Evolutionary conservation across 2,113 vertebrate species (phyloP).

Genomic region (Tragulus kanchil): DNA sequence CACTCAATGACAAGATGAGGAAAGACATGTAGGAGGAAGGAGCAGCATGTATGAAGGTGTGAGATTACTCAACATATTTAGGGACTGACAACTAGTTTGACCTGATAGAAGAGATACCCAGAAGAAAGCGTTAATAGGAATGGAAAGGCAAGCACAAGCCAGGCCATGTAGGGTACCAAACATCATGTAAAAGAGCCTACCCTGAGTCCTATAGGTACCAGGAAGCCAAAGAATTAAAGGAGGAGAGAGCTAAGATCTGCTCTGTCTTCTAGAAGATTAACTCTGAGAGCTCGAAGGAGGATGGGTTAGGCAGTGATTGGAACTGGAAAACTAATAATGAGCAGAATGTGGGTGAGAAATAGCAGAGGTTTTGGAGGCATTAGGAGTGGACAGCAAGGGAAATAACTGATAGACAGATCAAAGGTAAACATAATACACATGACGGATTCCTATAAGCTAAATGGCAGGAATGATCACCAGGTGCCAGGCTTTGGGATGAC

Average conservation of each 20-base stretch:
- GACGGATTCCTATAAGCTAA: neutral
- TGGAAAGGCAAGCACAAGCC: neutral
- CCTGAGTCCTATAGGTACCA: neutral
- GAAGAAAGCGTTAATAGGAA: neutral
- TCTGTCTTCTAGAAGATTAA: conserved; percentile 7
- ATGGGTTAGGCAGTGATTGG: neutral
- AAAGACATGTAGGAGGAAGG: neutral
- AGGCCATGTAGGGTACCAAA: neutral
- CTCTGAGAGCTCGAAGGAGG: neutral
- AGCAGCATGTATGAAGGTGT: neutral
- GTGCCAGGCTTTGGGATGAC: neutral
- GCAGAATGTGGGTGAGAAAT: neutral
- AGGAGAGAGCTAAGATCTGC: neutral
- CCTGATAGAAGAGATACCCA: neutral
- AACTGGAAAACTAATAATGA: neutral
- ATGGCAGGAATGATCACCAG: neutral
- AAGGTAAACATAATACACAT: neutral
- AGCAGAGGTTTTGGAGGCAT: neutral
- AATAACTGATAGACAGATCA: neutral
- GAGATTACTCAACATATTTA: neutral
- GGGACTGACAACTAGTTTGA: neutral
- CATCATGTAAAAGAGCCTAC: neutral
- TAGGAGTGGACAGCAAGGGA: neutral
- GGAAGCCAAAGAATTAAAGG: neutral
- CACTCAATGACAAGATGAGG: neutral